Evolutionary conservation across 2,797 vertebrate genomes (phyloP), one percentile per base, ranked within the genome.

Genomic region (Threskiornis aethiopicus): DNA sequence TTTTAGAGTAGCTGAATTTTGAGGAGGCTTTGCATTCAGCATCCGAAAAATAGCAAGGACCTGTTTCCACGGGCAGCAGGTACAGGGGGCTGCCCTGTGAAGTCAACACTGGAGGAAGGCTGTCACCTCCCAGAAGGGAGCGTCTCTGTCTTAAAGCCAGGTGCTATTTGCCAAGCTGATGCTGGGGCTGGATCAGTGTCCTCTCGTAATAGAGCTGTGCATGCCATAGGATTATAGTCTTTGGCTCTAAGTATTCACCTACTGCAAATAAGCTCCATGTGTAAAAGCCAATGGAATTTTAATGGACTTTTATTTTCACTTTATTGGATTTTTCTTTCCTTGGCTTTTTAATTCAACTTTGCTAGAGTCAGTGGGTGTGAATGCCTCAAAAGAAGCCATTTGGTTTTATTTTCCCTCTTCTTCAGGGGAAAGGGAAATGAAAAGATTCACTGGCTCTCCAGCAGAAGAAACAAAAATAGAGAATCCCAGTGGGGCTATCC

Each of bases 261-360:
- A 22, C 72, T 57, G 69, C 82, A 83, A 77, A 83, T 69, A 91
- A 88, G 26, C 14, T 78, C 54, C 58, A 31, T 22, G 13, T 86
- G 57, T 44, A 92, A 92, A 95, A 86, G 51, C 3, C 52, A 69
- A 61, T 24, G 24, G 54, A 62, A 84, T 85, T 89, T 90, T 70
- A 90, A 93, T 78, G 54, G 61, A 54, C 54, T 88, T 86, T 94
- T 90, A 80, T 84, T 93, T 95, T 88, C 17, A 29, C 42, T 88
- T 90, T 31, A 80, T 61, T 69, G 51, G 47, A 35, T 82, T 92
- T 94, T 91, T 39, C n/a, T 92, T 89, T 73, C 44, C 14, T 84
- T 84, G 18, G 51, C 39, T 88, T 92, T 92, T 88, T 77, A 89
- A 85, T 52, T 49, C 37, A 52, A 46, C 33, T 89, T 84, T 64